Evolutionary conservation across 2,113 vertebrate genomes (phyloP).

Genomic region (Pimephales promelas): DNA sequence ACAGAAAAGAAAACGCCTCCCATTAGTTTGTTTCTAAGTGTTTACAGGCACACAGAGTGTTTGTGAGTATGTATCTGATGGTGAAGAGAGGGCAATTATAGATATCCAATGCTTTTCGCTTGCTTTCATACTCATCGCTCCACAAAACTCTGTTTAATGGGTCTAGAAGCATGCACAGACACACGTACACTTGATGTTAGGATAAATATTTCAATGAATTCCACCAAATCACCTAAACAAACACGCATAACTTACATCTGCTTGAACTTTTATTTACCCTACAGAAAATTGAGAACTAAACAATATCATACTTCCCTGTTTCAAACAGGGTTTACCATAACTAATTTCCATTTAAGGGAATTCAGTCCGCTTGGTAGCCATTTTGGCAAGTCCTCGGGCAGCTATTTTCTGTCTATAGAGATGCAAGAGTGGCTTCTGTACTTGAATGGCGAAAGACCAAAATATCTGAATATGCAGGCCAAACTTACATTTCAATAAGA

Average conservation of each 20-base stretch:
- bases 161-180: background rate
- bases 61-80: constrained; percentile 32
- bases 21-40: constrained; percentile 47
- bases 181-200: background rate
- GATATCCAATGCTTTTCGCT: constrained; percentile 23
- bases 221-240: background rate
- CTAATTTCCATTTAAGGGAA: background rate
- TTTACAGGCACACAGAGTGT: constrained; percentile 28
- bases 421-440: too few species aligned
- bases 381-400: background rate
- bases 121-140: background rate
- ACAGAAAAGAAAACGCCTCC: constrained; percentile 33
- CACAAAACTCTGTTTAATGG: constrained; percentile 18
- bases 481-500: background rate
- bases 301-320: background rate
- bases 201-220: constrained; percentile 18
- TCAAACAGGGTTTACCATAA: background rate
- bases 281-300: background rate
- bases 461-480: background rate
- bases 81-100: background rate
- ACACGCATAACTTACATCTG: background rate
- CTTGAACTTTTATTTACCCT: constrained; percentile 12
- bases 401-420: background rate
- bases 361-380: background rate
- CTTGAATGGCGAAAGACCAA: background rate